Base-by-base conservation (phyloP, 2,113 vertebrate genomes). In the Tympanuchus pallidicinctus region DNA sequence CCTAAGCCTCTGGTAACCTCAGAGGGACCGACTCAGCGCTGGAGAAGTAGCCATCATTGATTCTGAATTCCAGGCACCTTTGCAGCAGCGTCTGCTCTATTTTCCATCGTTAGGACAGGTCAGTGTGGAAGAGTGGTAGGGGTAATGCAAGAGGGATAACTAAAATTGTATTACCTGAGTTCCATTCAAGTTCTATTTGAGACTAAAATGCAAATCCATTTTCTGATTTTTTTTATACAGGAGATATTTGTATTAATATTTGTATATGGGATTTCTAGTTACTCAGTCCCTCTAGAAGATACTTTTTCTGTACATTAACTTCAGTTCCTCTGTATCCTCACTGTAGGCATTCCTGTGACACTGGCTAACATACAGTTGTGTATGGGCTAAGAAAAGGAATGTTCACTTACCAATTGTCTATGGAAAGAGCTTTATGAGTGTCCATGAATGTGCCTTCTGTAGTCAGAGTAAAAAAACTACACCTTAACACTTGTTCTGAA, bases 1-100 rank as follows among this genome's bases (percentile, higher is more conserved):
- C 99, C 91, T 99, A 98, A 99, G 85, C 78, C 73, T 84, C 19
- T 32, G 0, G 1, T 36, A n/a, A 36, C 91, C 77, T 17, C 5
- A 12, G 15, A 17, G 15, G 63, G 82, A 87, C 87, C 73, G 42
- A 67, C n/a, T n/a, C 12, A 82, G 77, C 42, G 10, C 61, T 21
- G 93, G 96, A 92, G 83, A 61, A 95, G 93, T 85, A 96, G 93
- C 94, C 95, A 96, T 94, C 82, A 75, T 92, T n/a, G 86, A 93
- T 79, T 85, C 56, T 78, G 27, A 92, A 71, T 70, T 56, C 81
- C 91, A 81, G 75, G 60, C 63, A 11, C 34, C n/a, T 59, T 19
- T 38, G 76, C 67, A 91, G 90, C 87, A 69, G 61, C 34, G 52
- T 24, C 72, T 72, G 67, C 43, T 54, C 47, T 42, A 2, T 76